Base-by-base conservation (phyloP, 2,888 invertebrate genomes). In the Melangyna quadrimaculata region DNA sequence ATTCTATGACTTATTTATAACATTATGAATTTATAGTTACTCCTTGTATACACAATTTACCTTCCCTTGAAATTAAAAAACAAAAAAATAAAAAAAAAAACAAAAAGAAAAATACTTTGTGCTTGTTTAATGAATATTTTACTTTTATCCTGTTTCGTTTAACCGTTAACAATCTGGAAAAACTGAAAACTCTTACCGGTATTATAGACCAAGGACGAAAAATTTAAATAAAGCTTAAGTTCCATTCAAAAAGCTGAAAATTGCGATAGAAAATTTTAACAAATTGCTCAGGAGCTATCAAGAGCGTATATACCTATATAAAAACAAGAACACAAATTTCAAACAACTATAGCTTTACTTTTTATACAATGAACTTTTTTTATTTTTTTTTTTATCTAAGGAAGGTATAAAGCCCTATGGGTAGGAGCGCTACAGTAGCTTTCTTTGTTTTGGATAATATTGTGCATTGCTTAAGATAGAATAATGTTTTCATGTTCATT, bases 401-500 rank as follows among this genome's bases (percentile, higher is more conserved):
- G 19, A 57, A 24, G 59, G 59, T 9, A n/a, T n/a, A 19, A 19
- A 9, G 8, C 8, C 12, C 35, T 32, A 43, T 51, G 37, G 10
- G n/a, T n/a, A 35, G 59, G 19, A 48, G 7, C 7, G 37, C 37
- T 32, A 29, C 29, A 27, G 32, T 17, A 53, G 53, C 43, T 61
- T 40, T 19, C 51, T 53, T 71, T 43, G 40, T 77, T 55, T 40
- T 32, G 37, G 22, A 63, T 35, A 71, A 53, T 71, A 35, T 48
- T 57, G 24, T 70, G 29, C 61, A 71, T 67, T 70, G 22, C 53
- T 53, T 40, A 53, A 32, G 61, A 71, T 53, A 53, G 29, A 40
- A 61, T 32, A 37, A 70, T 57, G 59, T 70, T 77, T 70, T 69
- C 22, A 32, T 69, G 57, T 70, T 61, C 48, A n/a, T 40, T 78